Evolutionary conservation across 2,113 vertebrate species (phyloP).

Genomic region (Chaetodon auriga): DNA sequence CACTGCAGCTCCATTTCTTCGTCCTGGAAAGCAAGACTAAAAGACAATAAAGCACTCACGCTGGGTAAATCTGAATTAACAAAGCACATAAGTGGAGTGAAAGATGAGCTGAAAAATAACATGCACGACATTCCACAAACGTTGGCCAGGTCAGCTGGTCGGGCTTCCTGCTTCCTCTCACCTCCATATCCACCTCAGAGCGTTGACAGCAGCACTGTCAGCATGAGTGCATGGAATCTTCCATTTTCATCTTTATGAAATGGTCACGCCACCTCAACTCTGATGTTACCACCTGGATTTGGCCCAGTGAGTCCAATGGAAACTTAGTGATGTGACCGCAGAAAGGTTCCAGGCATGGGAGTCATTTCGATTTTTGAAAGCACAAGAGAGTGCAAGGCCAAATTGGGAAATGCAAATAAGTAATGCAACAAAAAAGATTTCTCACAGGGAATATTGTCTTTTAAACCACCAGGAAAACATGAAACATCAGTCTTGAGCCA

Average conservation of each 20-base stretch:
- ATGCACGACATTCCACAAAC: conserved; percentile 16
- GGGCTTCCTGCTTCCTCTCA: conserved; percentile 17
- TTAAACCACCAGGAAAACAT: neutral
- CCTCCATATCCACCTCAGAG: neutral
- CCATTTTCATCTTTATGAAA: conserved; percentile 41
- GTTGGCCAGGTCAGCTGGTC: conserved; percentile 15
- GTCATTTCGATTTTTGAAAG: neutral
- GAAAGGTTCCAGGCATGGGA: neutral
- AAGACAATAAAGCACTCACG: conserved; percentile 6
- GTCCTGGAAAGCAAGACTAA: conserved; percentile 3
- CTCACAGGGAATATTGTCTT: neutral
- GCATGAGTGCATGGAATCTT: conserved; percentile 48
- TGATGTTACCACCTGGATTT: conserved; percentile 52
- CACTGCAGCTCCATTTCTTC: neutral
- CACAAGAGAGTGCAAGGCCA: neutral
- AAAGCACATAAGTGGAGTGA: neutral
- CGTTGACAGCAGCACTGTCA: conserved; percentile 22
- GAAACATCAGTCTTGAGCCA: neutral
- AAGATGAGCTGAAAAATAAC: conserved; percentile 27
- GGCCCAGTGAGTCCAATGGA: conserved; percentile 31
- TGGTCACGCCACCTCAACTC: conserved; percentile 56
- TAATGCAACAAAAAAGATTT: neutral
- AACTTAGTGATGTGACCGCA: conserved; percentile 6
- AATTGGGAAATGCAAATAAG: neutral
- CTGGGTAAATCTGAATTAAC: neutral